Conservation (phyloP, 2,113 vertebrate genomes). For the Salminus brasiliensis region DNA sequence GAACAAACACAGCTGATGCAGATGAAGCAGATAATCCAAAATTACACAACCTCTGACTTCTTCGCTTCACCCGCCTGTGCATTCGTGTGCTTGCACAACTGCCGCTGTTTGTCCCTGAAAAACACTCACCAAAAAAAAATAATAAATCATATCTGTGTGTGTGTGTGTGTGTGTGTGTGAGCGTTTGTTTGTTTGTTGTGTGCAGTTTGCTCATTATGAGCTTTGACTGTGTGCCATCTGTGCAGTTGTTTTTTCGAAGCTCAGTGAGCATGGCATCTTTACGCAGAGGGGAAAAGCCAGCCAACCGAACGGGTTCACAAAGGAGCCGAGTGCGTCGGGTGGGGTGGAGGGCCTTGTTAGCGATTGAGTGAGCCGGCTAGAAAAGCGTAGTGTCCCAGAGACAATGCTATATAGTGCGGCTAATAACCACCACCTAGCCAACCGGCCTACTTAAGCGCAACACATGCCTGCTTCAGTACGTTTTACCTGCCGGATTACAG, state of each 20-base stretch:
- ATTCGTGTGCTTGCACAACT: not conserved
- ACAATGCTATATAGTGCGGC: too few relatives aligned
- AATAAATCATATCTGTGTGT: constrained; percentile 1
- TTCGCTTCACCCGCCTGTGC: not conserved
- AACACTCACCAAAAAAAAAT: constrained; percentile 4
- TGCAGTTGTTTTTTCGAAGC: not conserved
- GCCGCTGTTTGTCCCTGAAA: not conserved
- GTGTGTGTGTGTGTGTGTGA: constrained; percentile 23
- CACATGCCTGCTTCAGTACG: too few relatives aligned
- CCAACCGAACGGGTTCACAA: too few relatives aligned
- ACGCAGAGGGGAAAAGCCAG: not conserved
- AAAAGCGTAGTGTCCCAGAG: too few relatives aligned
- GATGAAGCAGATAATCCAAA: not conserved
- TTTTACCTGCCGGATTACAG: too few relatives aligned
- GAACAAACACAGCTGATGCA: constrained; percentile 23
- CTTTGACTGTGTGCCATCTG: constrained; percentile 24
- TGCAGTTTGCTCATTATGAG: constrained; percentile 35
- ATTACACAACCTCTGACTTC: not conserved
- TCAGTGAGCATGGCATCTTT: constrained; percentile 22
- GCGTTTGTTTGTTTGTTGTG: constrained; percentile 2
- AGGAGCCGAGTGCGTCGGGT: too few relatives aligned
- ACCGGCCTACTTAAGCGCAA: too few relatives aligned
- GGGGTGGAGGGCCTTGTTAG: too few relatives aligned
- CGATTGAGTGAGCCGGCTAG: too few relatives aligned
- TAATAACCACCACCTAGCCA: too few relatives aligned